Base-by-base conservation (phyloP, 2,113 vertebrate species). In the Ellobius talpinus region DNA sequence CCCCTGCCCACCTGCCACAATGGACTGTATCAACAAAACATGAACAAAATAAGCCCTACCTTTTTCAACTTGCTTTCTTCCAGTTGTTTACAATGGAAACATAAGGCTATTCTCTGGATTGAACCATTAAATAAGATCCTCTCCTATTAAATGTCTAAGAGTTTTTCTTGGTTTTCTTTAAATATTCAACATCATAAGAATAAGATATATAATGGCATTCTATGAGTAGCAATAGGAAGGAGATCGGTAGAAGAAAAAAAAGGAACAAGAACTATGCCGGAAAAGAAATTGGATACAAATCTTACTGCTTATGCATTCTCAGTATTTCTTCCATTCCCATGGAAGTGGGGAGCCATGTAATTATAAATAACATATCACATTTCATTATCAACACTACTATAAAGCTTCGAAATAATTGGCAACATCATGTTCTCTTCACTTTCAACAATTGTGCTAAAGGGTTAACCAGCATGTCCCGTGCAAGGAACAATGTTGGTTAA, bases 401-500 rank as follows among this genome's bases (percentile, higher is more conserved):
- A 78, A 87, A 16, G 21, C 70, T 36, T 23, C 76, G 17, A 70
- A 66, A 58, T 94, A 86, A 86, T 55, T 73, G 36, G 39, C n/a
- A 82, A 33, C 45, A 50, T 31, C 68, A 24, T 70, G 19, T 68
- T 89, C 73, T 91, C 5, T 58, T 70, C 78, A 63, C 95, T 92
- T 96, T 90, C 76, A 94, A 70, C 63, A 78, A 65, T 72, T 36
- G 87, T 84, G 16, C 7, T 79, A 95, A 97, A 96, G 93, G 63
- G 81, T 97, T 97, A 97, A 92, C 92, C 17, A 31, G 23, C 66
- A 94, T 86, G 91, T 96, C 73, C 86, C 88, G 4, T 68, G 14
- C 86, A 96, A 96, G 29, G n/a, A 96, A 93, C 89, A 95, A 87
- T 88, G 93, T 90, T 79, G 68, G 90, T 97, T 97, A 97, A 82